A percentile compares a stretch with the other conserved stretches of the same genome.
phyloP scores from a whole-genome alignment of 2,888 invertebrate genomes.

The Graphium colonna region DNA sequence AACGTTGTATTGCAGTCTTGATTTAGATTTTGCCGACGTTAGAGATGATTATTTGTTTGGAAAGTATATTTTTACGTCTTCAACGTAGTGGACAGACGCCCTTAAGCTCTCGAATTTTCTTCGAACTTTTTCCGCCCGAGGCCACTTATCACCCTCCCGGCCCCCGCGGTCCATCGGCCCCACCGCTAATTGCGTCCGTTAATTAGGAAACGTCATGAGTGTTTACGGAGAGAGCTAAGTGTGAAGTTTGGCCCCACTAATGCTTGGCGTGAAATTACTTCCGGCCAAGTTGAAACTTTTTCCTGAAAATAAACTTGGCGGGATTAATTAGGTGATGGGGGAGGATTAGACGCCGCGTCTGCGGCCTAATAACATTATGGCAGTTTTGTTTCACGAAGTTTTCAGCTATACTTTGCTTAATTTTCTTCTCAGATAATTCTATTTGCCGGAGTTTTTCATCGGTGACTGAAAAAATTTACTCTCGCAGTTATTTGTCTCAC shows the following conservation, averaged over 20 bases:
- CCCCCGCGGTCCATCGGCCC: constrained; percentile 60
- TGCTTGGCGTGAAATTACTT: constrained; percentile 75
- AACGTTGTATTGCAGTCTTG: background rate
- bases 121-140: constrained; percentile 69
- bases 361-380: constrained; percentile 76
- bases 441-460: constrained; percentile 5
- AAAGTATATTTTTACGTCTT: background rate
- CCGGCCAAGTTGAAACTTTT: constrained; percentile 71
- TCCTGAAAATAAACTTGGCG: constrained; percentile 73
- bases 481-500: background rate
- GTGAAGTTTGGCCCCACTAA: constrained; percentile 74
- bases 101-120: constrained; percentile 62
- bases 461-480: background rate
- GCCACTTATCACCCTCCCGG: constrained; percentile 67
- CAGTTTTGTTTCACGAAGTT: constrained; percentile 73
- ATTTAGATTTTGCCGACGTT: background rate
- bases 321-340: constrained; percentile 79
- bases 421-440: constrained; percentile 57
- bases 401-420: constrained; percentile 71
- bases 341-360: constrained; percentile 71
- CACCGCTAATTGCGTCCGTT: constrained; percentile 80
- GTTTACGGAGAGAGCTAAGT: constrained; percentile 78
- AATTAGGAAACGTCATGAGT: constrained; percentile 81
- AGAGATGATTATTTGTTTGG: background rate
- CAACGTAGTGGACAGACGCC: constrained; percentile 8